A percentile compares a stretch with the other conserved stretches of the same genome.
Conservation (phyloP, 2,797 vertebrate species). For the Rhinichthys osculus region DNA sequence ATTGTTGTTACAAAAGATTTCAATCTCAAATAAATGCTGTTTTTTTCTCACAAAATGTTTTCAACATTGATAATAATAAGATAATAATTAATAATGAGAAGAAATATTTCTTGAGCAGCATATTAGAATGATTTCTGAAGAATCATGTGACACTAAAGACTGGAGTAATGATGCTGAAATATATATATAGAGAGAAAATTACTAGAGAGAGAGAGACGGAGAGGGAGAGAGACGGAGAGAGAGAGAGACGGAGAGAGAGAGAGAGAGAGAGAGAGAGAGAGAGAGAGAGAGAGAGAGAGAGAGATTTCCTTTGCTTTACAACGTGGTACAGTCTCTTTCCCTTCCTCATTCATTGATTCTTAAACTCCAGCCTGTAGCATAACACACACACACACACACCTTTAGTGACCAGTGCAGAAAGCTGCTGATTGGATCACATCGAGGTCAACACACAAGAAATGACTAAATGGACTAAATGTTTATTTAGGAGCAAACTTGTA, state of each 20-base stretch:
- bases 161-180: neutral
- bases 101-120: neutral
- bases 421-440: neutral
- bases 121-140: neutral
- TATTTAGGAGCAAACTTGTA: neutral
- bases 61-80: neutral
- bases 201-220: neutral
- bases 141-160: neutral
- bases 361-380: conserved; percentile 34
- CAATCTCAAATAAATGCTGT: neutral
- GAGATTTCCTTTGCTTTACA: conserved; percentile 18
- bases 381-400: neutral
- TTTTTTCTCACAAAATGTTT: neutral
- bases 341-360: conserved; percentile 34
- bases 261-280: too few species aligned
- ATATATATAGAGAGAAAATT: neutral
- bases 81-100: neutral
- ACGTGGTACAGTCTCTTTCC: neutral
- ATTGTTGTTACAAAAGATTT: neutral
- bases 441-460: neutral
- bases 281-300: neutral
- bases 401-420: neutral
- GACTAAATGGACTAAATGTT: neutral
- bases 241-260: neutral
- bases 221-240: too few species aligned